phyloP scores from a whole-genome alignment of 2,888 invertebrate species.

The Oscheius sp. region DNA sequence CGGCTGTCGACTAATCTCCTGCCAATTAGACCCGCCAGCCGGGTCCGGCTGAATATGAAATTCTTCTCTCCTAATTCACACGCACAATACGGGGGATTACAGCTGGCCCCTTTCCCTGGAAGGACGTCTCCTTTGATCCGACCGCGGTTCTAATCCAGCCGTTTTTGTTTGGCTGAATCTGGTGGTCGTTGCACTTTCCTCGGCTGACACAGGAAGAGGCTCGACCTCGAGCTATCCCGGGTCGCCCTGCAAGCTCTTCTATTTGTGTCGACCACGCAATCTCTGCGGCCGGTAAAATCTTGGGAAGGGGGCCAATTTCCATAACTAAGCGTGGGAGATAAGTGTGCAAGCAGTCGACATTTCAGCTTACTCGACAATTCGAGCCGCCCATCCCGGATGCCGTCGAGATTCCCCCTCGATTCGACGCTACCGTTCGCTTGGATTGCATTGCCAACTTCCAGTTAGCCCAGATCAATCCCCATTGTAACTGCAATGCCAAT shows the following conservation, averaged over 20 bases:
- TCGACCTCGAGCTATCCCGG: neutral
- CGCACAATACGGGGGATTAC: constrained; percentile 1
- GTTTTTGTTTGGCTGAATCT: no score
- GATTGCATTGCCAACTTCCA: constrained; percentile 4
- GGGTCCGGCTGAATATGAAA: constrained; percentile 23
- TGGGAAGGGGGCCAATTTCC: no score
- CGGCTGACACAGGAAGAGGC: no score
- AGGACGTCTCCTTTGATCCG: neutral
- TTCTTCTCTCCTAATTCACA: constrained; percentile 9
- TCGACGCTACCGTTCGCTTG: neutral
- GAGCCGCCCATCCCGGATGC: constrained; percentile 24
- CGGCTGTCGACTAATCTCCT: constrained; percentile 7
- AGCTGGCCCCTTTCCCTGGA: neutral
- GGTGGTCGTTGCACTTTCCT: no score
- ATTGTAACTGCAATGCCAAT: neutral
- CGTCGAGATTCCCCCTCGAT: neutral
- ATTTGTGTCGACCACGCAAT: no score
- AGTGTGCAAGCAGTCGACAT: neutral
- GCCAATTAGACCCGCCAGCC: constrained; percentile 17
- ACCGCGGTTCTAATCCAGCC: no score
- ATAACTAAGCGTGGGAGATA: neutral
- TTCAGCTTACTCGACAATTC: neutral
- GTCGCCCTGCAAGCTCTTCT: no score
- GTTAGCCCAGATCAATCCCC: neutral
- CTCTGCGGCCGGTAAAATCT: no score